Evolutionary conservation across 2,888 invertebrate genomes (phyloP).

Genomic region (Adela reaumurella): DNA sequence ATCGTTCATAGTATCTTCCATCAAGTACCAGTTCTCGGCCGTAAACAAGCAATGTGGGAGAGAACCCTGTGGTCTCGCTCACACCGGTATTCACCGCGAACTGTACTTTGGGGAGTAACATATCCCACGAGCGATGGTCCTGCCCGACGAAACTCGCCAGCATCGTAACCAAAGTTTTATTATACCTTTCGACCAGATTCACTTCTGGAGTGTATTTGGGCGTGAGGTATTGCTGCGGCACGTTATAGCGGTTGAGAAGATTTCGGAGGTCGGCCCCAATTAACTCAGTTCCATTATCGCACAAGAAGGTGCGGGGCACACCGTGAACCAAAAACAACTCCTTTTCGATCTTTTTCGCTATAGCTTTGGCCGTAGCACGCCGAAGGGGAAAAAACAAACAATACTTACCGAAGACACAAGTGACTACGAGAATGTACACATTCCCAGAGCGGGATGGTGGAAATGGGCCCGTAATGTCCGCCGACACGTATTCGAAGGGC

Average conservation of each 20-base stretch:
- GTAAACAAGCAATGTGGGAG: conserved; percentile 15
- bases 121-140: conserved; percentile 15
- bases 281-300: conserved; percentile 7
- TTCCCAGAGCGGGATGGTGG: conserved; percentile 6
- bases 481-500: conserved; percentile 16
- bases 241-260: conserved; percentile 5
- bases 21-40: too few species aligned
- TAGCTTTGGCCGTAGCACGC: too few species aligned
- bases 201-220: conserved; percentile 6
- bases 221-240: conserved; percentile 4
- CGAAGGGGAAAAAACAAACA: too few species aligned
- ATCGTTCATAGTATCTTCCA: too few species aligned
- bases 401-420: too few species aligned
- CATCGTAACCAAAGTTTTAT: conserved; percentile 3
- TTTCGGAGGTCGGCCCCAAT: conserved; percentile 1
- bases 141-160: neutral
- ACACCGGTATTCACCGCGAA: too few species aligned
- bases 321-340: conserved; percentile 3
- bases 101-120: conserved; percentile 14
- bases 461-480: too few species aligned
- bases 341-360: too few species aligned
- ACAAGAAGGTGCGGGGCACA: neutral
- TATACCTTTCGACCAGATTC: conserved; percentile 5
- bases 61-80: conserved; percentile 10
- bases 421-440: too few species aligned